phyloP scores from a whole-genome alignment of 2,888 invertebrate species.

The Ferrisia virgata region DNA sequence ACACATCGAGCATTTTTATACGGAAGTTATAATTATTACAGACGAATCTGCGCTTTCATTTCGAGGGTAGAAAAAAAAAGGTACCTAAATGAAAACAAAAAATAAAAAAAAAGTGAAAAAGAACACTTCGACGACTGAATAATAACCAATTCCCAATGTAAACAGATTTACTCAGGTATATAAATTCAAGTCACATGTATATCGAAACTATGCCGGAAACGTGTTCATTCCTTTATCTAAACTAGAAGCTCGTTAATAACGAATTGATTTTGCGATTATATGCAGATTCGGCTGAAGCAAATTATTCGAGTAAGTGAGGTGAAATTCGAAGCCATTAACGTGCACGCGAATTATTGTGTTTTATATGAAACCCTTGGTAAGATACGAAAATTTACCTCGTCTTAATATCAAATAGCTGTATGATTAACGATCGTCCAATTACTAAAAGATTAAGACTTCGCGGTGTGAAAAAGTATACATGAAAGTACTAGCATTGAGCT shows the following conservation, averaged over 20 bases:
- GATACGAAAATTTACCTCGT: not conserved
- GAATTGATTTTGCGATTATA: conserved; percentile 1
- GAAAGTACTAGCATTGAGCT: no score
- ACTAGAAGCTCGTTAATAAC: not conserved
- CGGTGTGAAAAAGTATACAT: no score
- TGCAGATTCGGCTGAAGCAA: not conserved
- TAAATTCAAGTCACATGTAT: not conserved
- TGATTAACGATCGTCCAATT: not conserved
- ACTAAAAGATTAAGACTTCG: not conserved
- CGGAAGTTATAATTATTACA: not conserved
- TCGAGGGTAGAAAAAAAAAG: not conserved
- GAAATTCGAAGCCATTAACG: not conserved
- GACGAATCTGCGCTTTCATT: not conserved
- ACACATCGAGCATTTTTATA: not conserved
- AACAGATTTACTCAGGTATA: not conserved
- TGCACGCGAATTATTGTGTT: conserved; percentile 1
- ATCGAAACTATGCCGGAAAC: not conserved
- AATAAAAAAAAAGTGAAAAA: no score
- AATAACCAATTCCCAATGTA: not conserved
- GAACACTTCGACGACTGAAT: not conserved
- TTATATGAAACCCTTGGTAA: not conserved
- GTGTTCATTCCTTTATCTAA: not conserved
- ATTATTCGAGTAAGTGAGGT: not conserved
- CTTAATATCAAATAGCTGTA: not conserved
- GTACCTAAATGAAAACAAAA: no score